These are phyloP conservation scores for Procavia capensis DNA, from an alignment of 2,113 vertebrate species.

Conservation along the genomic window DNA sequence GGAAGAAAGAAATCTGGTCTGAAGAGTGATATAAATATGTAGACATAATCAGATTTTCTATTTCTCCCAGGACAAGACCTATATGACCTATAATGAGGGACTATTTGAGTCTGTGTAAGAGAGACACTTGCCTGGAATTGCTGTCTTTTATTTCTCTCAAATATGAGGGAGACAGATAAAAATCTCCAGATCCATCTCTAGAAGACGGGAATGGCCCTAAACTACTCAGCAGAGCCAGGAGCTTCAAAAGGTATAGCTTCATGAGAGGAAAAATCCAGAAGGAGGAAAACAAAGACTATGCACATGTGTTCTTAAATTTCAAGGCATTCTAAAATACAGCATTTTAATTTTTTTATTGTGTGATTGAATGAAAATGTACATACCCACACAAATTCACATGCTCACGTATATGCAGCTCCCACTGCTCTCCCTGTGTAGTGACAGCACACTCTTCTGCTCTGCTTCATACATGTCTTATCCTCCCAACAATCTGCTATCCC, in stretches of 20 bases:
- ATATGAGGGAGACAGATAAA: neutral
- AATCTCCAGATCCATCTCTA: neutral
- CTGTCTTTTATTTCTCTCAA: neutral
- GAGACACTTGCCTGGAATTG: neutral
- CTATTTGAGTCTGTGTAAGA: neutral
- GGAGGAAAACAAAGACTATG: neutral
- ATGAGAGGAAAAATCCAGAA: neutral
- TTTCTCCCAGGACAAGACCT: neutral
- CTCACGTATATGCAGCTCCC: no score
- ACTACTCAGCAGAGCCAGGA: neutral
- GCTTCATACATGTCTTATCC: no score
- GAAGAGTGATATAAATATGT: neutral
- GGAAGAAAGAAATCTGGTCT: neutral
- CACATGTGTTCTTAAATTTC: neutral
- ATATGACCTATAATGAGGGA: neutral
- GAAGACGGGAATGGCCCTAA: neutral
- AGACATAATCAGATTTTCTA: neutral
- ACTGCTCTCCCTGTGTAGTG: no score
- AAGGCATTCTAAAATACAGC: conserved; percentile 45
- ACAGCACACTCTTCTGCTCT: no score
- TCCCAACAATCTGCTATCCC: no score
- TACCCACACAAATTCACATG: no score
- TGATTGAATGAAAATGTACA: no score
- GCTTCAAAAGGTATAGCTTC: neutral
- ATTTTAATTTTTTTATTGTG: conserved; percentile 59